phyloP scores from a whole-genome alignment of 2,113 vertebrate genomes.

The Phylloscopus whistleri region DNA sequence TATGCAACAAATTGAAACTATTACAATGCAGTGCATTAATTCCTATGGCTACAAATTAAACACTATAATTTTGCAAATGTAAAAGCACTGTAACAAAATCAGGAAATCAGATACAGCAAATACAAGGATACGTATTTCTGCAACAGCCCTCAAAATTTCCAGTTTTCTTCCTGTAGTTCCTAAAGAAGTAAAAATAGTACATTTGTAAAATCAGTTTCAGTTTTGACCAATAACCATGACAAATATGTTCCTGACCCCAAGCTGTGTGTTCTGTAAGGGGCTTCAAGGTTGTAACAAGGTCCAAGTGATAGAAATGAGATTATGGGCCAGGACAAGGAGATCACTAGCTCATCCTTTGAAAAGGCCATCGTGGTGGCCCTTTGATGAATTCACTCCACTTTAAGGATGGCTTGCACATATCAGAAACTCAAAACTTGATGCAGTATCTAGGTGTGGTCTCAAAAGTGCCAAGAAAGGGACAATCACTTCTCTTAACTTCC shows the following conservation, averaged over 20 bases:
- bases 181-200: conserved; percentile 62
- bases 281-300: not conserved
- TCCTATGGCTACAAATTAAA: not conserved
- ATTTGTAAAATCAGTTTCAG: conserved; percentile 39
- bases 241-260: not conserved
- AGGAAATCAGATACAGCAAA: not conserved
- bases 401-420: not conserved
- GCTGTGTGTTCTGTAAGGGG: not conserved
- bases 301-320: not conserved
- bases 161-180: conserved; percentile 69
- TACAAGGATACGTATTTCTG: conserved; percentile 97
- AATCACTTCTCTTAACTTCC: not conserved
- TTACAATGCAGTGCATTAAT: not conserved
- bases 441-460: not conserved
- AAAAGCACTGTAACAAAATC: not conserved
- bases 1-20: conserved; percentile 8
- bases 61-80: not conserved
- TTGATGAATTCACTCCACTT: not conserved
- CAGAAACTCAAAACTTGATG: not conserved
- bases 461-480: not conserved
- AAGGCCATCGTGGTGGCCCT: not conserved
- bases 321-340: not conserved
- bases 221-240: not conserved
- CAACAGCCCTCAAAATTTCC: conserved; percentile 82
- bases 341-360: not conserved